Conservation (phyloP, 2,113 vertebrate genomes). For the Pelecanoides urinatrix region DNA sequence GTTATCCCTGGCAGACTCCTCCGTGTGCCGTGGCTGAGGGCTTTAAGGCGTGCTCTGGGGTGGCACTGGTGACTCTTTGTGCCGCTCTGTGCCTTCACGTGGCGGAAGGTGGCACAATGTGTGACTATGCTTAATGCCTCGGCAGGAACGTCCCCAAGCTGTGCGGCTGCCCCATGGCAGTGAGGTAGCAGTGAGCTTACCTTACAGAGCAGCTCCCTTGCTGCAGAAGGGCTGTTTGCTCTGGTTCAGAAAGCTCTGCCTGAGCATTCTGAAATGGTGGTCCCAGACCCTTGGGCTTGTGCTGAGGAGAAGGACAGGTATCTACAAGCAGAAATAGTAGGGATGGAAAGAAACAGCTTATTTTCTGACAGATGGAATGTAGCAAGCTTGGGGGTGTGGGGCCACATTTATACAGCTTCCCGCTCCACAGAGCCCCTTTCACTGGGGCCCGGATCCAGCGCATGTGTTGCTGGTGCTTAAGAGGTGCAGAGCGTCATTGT, state of each 20-base stretch:
- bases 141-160: fast-evolving
- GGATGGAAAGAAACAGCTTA: not conserved
- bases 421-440: not conserved
- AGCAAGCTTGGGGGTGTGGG: not conserved
- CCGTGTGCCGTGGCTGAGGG: fast-evolving
- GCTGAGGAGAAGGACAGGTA: not conserved
- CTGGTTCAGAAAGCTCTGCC: not conserved
- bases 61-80: not conserved
- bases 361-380: not conserved
- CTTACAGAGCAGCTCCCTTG: not conserved
- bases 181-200: not conserved
- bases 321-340: not conserved
- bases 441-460: not conserved
- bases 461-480: not conserved
- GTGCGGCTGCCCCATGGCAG: not conserved
- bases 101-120: not conserved
- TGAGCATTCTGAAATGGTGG: not conserved
- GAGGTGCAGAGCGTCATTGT: not conserved
- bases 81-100: fast-evolving
- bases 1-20: not conserved
- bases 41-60: not conserved
- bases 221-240: not conserved
- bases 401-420: not conserved
- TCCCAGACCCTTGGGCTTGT: not conserved
- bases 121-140: not conserved